Conservation (phyloP, 2,113 vertebrate genomes). For the Neolamprologus longior region DNA sequence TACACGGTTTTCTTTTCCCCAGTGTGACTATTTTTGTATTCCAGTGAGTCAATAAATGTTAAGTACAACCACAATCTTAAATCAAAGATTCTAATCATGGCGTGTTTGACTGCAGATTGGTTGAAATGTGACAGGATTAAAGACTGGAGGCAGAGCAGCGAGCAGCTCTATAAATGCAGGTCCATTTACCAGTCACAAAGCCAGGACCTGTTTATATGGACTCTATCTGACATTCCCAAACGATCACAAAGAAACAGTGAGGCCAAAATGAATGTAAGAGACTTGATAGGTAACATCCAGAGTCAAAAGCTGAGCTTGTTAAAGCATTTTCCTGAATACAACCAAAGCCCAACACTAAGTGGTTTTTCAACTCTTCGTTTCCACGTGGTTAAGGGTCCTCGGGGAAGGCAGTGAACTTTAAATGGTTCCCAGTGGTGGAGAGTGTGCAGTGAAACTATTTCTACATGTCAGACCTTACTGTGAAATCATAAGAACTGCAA, state of each 20-base stretch:
- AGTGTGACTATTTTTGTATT: background rate
- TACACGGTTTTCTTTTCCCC: background rate
- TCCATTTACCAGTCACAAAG: background rate
- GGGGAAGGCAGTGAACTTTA: background rate
- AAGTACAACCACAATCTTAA: background rate
- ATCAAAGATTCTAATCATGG: background rate
- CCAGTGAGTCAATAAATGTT: background rate
- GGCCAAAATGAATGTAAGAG: background rate
- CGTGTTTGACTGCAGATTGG: background rate
- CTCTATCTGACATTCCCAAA: background rate
- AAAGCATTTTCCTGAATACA: background rate
- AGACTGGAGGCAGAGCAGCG: background rate
- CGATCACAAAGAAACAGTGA: background rate
- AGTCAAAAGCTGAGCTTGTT: background rate
- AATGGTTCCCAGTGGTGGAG: background rate
- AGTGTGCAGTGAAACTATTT: background rate
- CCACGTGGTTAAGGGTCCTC: background rate
- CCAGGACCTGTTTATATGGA: background rate
- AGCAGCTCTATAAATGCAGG: background rate
- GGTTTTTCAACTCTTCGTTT: background rate
- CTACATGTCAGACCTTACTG: background rate
- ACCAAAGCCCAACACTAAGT: background rate
- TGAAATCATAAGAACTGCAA: background rate
- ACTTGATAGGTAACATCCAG: background rate
- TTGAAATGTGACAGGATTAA: background rate